Evolutionary conservation across 2,113 vertebrate genomes (phyloP).

Genomic region (Marmota monax): DNA sequence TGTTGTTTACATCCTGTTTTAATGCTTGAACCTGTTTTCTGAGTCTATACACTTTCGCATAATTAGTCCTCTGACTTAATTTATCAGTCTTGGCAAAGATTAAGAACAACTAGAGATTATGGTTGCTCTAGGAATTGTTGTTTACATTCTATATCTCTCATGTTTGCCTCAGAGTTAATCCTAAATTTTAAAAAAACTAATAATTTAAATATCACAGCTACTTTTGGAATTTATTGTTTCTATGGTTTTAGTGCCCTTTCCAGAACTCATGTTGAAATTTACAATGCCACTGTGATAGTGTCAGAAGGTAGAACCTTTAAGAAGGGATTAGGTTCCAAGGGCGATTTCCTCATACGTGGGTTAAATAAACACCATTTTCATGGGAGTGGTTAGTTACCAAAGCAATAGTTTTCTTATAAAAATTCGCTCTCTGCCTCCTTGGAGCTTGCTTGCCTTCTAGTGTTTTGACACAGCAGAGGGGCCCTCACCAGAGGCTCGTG

Average conservation of each 20-base stretch:
- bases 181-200: neutral
- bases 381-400: neutral
- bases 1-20: neutral
- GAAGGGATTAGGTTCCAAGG: neutral
- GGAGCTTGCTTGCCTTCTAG: too few species aligned
- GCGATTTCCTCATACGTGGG: fast-evolving
- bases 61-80: neutral
- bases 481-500: neutral
- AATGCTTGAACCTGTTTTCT: neutral
- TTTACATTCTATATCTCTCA: neutral
- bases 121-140: neutral
- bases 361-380: neutral
- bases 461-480: neutral
- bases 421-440: neutral
- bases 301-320: neutral
- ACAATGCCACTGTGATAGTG: neutral
- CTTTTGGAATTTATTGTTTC: neutral
- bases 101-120: neutral
- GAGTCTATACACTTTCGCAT: neutral
- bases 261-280: neutral
- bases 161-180: neutral
- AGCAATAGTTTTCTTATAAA: neutral
- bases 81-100: slow-evolving; percentile 38
- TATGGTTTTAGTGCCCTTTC: neutral
- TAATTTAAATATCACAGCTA: neutral